Conservation (phyloP, 2,888 invertebrate species). For the Phlogophora meticulosa region DNA sequence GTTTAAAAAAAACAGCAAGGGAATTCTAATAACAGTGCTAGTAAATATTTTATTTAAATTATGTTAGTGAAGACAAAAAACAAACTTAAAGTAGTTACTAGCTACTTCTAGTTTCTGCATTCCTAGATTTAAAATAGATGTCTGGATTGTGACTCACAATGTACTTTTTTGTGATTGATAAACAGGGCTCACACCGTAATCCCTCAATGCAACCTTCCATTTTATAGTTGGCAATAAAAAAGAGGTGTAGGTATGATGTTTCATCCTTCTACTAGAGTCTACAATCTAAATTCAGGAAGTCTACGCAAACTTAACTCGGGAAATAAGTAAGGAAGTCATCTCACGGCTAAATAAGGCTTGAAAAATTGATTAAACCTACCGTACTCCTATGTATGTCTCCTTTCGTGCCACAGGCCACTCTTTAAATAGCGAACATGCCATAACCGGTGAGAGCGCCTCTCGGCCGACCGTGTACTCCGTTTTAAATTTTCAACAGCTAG, state of each 20-base stretch:
- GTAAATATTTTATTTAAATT: too few relatives aligned
- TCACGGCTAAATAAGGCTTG: neutral
- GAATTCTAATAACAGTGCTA: too few relatives aligned
- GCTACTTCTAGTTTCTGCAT: too few relatives aligned
- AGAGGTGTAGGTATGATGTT: neutral
- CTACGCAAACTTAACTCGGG: neutral
- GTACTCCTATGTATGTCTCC: neutral
- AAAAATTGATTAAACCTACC: slow-evolving; percentile 29
- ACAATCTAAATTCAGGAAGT: slow-evolving; percentile 18
- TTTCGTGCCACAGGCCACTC: slow-evolving; percentile 22
- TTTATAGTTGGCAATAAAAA: slow-evolving; percentile 26
- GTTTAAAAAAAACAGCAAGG: too few relatives aligned
- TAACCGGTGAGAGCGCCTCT: slow-evolving; percentile 75
- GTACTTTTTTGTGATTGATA: slow-evolving; percentile 16
- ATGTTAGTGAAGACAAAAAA: too few relatives aligned
- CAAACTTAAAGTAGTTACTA: too few relatives aligned
- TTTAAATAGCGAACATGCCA: slow-evolving; percentile 67
- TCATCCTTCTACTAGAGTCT: slow-evolving; percentile 1
- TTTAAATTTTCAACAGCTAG: slow-evolving; percentile 82
- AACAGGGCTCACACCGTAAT: slow-evolving; percentile 17
- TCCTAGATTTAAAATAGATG: slow-evolving; percentile 2
- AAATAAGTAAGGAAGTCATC: slow-evolving; percentile 21
- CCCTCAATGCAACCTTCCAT: neutral
- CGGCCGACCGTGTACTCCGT: slow-evolving; percentile 71
- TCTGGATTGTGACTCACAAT: neutral